Base-by-base conservation (phyloP, 2,797 vertebrate species). In the Lateolabrax maculatus region DNA sequence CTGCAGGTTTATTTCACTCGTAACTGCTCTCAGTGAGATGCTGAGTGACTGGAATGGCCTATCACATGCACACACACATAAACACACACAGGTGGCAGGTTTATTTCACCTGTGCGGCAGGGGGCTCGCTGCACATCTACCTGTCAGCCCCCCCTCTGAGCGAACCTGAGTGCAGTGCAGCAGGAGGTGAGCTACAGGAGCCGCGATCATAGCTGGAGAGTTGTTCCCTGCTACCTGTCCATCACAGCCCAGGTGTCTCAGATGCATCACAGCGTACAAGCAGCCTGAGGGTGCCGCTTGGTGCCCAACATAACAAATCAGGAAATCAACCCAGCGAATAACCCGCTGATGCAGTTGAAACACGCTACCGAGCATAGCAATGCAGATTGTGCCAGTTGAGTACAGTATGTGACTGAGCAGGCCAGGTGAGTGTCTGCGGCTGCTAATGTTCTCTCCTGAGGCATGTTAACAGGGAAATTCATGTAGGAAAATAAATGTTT, bases 101-200 rank as follows among this genome's bases (percentile, higher is more conserved):
- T 65, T 76, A 82, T 83, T 84, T 80, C 83, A 81, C 71, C 80
- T 6, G 29, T 74, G 75, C 68, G 84, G 77, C 71, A 61, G 86
- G 85, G 75, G 66, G 44, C 76, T 63, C 34, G 55, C 71, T 75
- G 77, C 81, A 82, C 71, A 68, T 83, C 80, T 92, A 90, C 85
- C 92, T 90, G 90, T 90, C 92, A 92, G 66, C 56, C 71, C 79
- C 70, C 86, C 87, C 76, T 71, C 74, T 57, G 90, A 88, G 89
- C 44, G 37, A 69, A 37, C 75, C 31, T 44, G 53, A 73, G 85
- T 67, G 67, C 79, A 18, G 58, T 44, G 56, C 77, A 85, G 66
- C 81, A 63, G 87, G 75, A 80, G 81, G 75, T 78, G 66, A 63
- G 82, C 66, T 51, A 51, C 75, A 76, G 74, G 70, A 71, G 72